Conservation (phyloP, 1,140 invertebrate species). For the Cydia splendana region DNA sequence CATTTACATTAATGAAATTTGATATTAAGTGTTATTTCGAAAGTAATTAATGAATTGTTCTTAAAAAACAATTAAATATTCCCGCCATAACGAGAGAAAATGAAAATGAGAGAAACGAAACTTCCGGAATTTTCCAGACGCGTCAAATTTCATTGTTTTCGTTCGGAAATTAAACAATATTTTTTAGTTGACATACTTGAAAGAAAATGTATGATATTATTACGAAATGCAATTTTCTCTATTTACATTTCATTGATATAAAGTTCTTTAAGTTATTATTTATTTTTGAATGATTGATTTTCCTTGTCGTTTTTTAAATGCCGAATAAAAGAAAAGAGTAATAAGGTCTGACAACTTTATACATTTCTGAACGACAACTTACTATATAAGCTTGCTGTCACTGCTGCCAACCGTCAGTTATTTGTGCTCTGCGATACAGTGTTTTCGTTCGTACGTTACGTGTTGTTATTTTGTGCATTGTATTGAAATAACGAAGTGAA, state of each 20-base stretch:
- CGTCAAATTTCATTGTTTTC: conserved; percentile 1
- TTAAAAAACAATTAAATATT: not conserved
- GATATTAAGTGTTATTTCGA: too few relatives aligned
- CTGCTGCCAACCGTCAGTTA: conserved; percentile 19
- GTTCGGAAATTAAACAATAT: not conserved
- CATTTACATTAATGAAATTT: too few relatives aligned
- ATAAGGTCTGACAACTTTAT: not conserved
- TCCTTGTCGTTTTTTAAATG: too few relatives aligned
- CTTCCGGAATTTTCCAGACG: conserved; percentile 25
- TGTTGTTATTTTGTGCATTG: conserved; percentile 22
- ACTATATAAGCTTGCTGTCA: conserved; percentile 15
- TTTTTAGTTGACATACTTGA: too few relatives aligned
- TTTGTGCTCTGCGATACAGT: not conserved
- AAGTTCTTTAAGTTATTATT: not conserved
- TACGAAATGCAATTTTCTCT: too few relatives aligned
- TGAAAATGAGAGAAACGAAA: not conserved
- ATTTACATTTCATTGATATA: too few relatives aligned
- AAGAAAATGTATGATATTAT: too few relatives aligned
- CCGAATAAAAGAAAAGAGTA: too few relatives aligned
- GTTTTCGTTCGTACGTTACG: not conserved
- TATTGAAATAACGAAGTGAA: conserved; percentile 12
- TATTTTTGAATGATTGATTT: not conserved
- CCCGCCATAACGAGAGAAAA: not conserved
- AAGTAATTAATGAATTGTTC: too few relatives aligned
- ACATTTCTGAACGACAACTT: not conserved